Percentiles rank a stretch among this genome's conserved stretches.
Evolutionary conservation across 2,113 vertebrate genomes (phyloP).

Genomic region (Pagrus major): DNA sequence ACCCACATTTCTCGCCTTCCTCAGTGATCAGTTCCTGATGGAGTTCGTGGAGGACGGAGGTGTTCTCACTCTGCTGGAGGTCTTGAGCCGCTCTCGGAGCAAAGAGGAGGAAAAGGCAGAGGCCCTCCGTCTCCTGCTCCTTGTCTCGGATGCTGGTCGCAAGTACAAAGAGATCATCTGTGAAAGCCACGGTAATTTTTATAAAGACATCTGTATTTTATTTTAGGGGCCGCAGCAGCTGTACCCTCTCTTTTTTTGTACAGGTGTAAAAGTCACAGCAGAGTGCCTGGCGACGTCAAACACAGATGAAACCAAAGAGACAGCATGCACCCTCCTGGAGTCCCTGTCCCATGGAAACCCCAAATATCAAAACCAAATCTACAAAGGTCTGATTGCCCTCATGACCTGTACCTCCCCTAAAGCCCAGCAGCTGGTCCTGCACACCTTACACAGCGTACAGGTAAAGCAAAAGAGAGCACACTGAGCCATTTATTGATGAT

Average conservation of each 20-base stretch:
- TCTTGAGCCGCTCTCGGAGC: conserved; percentile 82
- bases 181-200: conserved; percentile 85
- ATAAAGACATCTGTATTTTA: not conserved
- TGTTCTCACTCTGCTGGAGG: conserved; percentile 87
- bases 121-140: conserved; percentile 85
- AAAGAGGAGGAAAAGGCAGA: conserved; percentile 86
- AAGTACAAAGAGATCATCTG: conserved; percentile 91
- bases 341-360: conserved; percentile 85
- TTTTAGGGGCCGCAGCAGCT: not conserved
- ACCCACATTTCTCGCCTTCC: not conserved
- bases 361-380: conserved; percentile 88
- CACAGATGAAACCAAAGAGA: conserved; percentile 83
- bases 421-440: conserved; percentile 85
- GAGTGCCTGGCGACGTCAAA: conserved; percentile 84
- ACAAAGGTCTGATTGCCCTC: conserved; percentile 84
- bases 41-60: conserved; percentile 90
- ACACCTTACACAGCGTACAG: conserved; percentile 82
- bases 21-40: conserved; percentile 86
- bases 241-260: not conserved
- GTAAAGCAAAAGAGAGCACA: conserved; percentile 68
- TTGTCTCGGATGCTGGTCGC: conserved; percentile 82
- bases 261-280: conserved; percentile 84
- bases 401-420: conserved; percentile 79
- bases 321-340: conserved; percentile 81
- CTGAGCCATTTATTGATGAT: not conserved